Percentiles rank a stretch among this genome's conserved stretches.
Conservation (phyloP, 2,888 invertebrate species). For the Muscina levida region DNA sequence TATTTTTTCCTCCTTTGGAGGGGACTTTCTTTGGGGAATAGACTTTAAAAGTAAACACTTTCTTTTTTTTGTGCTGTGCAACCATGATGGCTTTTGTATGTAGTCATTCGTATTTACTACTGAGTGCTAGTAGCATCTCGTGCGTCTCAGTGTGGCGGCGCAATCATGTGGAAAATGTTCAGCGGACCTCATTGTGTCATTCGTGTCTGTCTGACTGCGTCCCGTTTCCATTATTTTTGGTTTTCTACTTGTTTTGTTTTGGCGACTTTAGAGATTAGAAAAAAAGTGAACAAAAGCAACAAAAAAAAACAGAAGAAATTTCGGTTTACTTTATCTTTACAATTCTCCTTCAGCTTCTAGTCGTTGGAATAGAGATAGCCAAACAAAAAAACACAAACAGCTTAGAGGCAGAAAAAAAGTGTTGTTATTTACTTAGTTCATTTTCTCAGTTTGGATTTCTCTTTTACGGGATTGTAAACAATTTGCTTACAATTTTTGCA, state of each 20-base stretch:
- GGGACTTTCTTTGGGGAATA: constrained; percentile 50
- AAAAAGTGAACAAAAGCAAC: constrained; percentile 25
- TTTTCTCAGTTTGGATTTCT: constrained; percentile 11
- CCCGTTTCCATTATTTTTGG: neutral
- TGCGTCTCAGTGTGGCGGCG: no score
- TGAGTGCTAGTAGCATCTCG: neutral
- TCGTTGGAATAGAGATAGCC: neutral
- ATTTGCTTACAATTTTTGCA: constrained; percentile 53
- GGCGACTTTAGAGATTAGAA: constrained; percentile 59
- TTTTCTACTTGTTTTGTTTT: constrained; percentile 40
- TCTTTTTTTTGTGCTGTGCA: neutral
- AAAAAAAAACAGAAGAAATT: constrained; percentile 39
- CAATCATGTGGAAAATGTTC: constrained; percentile 23
- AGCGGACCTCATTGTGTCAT: constrained; percentile 15
- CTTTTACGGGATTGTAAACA: constrained; percentile 57
- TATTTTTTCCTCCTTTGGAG: neutral
- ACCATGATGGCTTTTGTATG: constrained; percentile 7
- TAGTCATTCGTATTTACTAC: no score
- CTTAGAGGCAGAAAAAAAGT: constrained; percentile 37
- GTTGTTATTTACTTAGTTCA: constrained; percentile 40
- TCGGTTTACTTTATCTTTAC: neutral
- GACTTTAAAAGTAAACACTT: constrained; percentile 59
- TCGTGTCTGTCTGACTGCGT: neutral
- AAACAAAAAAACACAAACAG: no score
- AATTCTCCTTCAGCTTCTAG: no score